phyloP scores from a whole-genome alignment of 2,888 invertebrate species.

The Liodrosophila aerea region DNA sequence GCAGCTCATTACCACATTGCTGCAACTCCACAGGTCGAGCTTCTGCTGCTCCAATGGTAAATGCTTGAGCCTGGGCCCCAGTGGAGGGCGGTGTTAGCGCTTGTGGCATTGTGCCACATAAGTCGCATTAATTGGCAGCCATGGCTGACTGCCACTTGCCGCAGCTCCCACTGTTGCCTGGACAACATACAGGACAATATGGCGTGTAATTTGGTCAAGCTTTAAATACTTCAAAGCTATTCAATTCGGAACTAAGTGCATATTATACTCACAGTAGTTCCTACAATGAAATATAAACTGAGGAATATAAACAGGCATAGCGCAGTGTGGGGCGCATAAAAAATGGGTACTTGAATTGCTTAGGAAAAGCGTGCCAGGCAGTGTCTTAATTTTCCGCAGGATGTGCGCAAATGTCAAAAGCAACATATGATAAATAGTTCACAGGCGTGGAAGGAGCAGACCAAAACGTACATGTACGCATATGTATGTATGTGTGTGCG shows the following conservation, averaged over 20 bases:
- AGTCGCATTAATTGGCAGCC: conserved; percentile 42
- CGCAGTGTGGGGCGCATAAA: conserved; percentile 36
- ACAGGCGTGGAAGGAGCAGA: conserved; percentile 25
- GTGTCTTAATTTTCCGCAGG: conserved; percentile 74
- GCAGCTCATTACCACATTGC: conserved; percentile 30
- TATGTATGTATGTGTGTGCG: too few relatives aligned
- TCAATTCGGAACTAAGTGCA: conserved; percentile 9
- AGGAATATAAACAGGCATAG: conserved; percentile 16
- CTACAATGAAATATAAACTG: conserved; percentile 11
- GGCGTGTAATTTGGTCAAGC: background rate
- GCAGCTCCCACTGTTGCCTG: conserved; percentile 16
- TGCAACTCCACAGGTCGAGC: background rate
- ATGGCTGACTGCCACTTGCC: conserved; percentile 1
- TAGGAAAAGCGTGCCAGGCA: conserved; percentile 67
- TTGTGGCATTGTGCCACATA: conserved; percentile 28
- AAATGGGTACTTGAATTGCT: conserved; percentile 70
- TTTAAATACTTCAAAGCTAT: conserved; percentile 1
- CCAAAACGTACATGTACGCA: too few relatives aligned
- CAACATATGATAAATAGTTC: conserved; percentile 70
- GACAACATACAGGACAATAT: conserved; percentile 16
- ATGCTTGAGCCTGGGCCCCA: conserved; percentile 12
- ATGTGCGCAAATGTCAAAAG: conserved; percentile 72
- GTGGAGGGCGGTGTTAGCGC: background rate
- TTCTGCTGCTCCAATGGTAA: conserved; percentile 1
- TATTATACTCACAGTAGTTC: conserved; percentile 27